phyloP scores from a whole-genome alignment of 2,113 vertebrate species.

The Rhabdomys dilectus region DNA sequence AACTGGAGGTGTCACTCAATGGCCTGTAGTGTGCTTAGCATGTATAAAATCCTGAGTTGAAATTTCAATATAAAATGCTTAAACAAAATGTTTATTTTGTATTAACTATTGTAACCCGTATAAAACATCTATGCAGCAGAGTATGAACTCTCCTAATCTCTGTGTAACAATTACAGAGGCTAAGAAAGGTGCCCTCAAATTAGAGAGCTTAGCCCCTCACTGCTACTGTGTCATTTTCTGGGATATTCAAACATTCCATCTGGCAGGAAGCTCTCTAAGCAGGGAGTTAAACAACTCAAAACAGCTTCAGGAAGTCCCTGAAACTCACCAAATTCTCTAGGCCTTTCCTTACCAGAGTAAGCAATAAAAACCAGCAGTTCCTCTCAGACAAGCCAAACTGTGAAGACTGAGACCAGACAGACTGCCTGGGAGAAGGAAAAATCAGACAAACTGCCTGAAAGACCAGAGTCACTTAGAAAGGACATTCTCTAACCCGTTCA shows the following conservation, averaged over 20 bases:
- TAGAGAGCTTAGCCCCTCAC: neutral
- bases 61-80: neutral
- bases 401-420: neutral
- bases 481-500: neutral
- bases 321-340: neutral
- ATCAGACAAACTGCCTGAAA: neutral
- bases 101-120: conserved; percentile 16
- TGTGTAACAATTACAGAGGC: neutral
- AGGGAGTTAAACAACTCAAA: neutral
- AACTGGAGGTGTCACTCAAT: neutral
- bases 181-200: neutral
- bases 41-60: neutral
- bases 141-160: neutral
- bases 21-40: neutral
- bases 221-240: neutral
- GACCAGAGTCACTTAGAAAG: neutral
- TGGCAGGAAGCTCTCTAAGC: neutral
- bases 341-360: neutral
- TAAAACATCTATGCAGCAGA: neutral
- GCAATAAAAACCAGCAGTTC: neutral
- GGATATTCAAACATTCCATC: neutral
- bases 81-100: neutral
- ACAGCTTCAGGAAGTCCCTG: neutral
- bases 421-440: neutral
- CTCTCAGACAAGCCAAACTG: neutral